Base-by-base conservation (phyloP, 1,140 invertebrate genomes). In the Colletes gigas region DNA sequence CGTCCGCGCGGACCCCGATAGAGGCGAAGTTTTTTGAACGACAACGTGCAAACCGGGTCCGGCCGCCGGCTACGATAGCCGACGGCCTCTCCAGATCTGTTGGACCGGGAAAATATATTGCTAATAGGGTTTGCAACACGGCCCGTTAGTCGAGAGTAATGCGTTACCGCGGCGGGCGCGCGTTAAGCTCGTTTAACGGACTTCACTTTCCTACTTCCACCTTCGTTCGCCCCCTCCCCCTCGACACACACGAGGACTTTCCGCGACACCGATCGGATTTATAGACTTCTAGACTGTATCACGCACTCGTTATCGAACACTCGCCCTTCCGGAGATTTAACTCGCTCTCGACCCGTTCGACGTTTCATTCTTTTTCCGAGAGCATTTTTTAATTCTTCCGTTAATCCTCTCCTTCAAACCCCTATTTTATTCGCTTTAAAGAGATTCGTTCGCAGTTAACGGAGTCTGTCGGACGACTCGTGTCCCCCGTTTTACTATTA, bases 41-140 rank as follows among this genome's bases (percentile, higher is more conserved):
- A 89, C 88, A 89, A 86, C 83, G 87, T 88, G 83, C 83, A 89
- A 90, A 89, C 85, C 83, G 80, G 44, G 6, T 83, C 86, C 81
- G 81, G 80, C 70, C 75, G 82, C 47, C 21, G 54, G 76, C 30
- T 63, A 80, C 81, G 80, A 82, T 81, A 60, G 84, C 78, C 73
- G 66, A 57, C 71, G 44, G 44, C 44, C 44, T 47, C 68, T 69
- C 82, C 77, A 81, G 85, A 82, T 81, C 88, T 83, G 84, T 73
- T 80, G 85, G 84, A 85, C 78, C 89, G 88, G 79, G 85, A 90
- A 91, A 88, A 90, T 91, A 91, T 91, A 91, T 91, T 89, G 89
- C 89, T 90, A 91, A 91, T 91, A 90, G 89, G 86, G 87, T 88
- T 83, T 87, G 85, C 89, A 89, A 86, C 84, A 90, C 85, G 88